Evolutionary conservation across 2,797 vertebrate genomes (phyloP).

Genomic region (Huso huso): DNA sequence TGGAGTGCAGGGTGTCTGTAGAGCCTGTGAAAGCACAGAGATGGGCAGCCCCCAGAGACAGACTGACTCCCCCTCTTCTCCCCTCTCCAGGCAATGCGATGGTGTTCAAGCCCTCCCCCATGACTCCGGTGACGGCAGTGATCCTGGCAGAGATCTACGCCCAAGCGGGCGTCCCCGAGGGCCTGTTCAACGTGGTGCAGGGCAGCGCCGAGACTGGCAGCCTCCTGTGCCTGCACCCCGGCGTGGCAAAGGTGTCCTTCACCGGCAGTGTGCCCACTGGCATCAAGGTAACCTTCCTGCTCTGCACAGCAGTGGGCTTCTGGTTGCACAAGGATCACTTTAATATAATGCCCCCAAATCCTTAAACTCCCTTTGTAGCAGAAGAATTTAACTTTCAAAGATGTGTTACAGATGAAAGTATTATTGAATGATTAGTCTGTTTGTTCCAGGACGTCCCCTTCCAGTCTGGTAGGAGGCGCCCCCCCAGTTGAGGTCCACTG

Average conservation of each 20-base stretch:
- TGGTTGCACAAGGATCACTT: neutral
- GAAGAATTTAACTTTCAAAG: too few species aligned
- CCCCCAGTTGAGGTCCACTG: too few species aligned
- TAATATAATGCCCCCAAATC: too few species aligned
- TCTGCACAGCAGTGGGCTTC: neutral
- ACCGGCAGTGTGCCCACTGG: constrained; percentile 93
- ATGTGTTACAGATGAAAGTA: too few species aligned
- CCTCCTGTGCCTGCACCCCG: constrained; percentile 77
- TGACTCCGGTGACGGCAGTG: constrained; percentile 76
- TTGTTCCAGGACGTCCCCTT: too few species aligned
- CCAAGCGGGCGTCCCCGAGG: constrained; percentile 76
- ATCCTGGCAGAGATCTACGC: constrained; percentile 86
- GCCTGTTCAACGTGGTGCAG: constrained; percentile 92
- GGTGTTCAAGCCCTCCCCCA: constrained; percentile 90
- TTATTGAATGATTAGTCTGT: too few species aligned
- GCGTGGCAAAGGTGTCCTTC: constrained; percentile 91
- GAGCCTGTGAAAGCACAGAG: too few species aligned
- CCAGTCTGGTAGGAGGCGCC: too few species aligned
- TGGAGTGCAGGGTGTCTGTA: too few species aligned
- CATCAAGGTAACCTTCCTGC: constrained; percentile 65
- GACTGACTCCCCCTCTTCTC: neutral
- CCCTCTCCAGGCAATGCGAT: constrained; percentile 77
- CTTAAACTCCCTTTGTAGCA: too few species aligned
- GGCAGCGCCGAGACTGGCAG: constrained; percentile 83
- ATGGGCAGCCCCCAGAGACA: too few species aligned